Evolutionary conservation across 2,797 vertebrate species (phyloP).

Genomic region (Acropternis orthonyx): DNA sequence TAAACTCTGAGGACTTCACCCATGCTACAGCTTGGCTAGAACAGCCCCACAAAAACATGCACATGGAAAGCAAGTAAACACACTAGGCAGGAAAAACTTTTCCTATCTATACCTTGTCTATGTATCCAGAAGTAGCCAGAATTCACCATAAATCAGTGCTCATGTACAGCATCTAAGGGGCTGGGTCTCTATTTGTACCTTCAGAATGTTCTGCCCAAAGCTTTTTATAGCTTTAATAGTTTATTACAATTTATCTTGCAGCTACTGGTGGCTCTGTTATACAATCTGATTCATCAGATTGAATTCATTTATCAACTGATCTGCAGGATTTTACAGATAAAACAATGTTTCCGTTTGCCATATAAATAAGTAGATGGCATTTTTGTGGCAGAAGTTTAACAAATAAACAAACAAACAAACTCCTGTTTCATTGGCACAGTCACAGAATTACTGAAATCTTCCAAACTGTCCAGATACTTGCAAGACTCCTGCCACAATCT

Average conservation of each 20-base stretch:
- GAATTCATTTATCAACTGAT: slow-evolving; percentile 50
- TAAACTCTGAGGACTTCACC: background rate
- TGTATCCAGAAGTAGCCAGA: background rate
- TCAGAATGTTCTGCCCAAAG: background rate
- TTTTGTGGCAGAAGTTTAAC: slow-evolving; percentile 36
- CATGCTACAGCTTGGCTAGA: background rate
- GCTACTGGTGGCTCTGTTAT: background rate
- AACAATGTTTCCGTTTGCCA: slow-evolving; percentile 35
- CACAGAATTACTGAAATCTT: background rate
- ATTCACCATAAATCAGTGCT: background rate
- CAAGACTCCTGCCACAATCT: background rate
- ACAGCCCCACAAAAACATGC: rapidly evolving
- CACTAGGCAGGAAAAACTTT: background rate
- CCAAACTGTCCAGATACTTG: background rate
- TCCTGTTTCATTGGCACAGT: slow-evolving; percentile 3
- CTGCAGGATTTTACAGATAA: slow-evolving; percentile 22
- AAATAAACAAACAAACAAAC: slow-evolving; percentile 16
- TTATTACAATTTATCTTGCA: background rate
- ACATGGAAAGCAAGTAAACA: background rate
- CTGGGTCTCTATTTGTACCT: background rate
- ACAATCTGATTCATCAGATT: slow-evolving; percentile 24
- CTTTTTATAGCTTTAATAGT: background rate
- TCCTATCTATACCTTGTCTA: background rate
- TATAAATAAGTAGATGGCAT: slow-evolving; percentile 37
- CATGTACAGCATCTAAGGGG: background rate